A percentile compares a stretch with the other conserved stretches of the same genome.
phyloP scores from a whole-genome alignment of 2,888 invertebrate genomes.

The Eutolmus rufibarbis region DNA sequence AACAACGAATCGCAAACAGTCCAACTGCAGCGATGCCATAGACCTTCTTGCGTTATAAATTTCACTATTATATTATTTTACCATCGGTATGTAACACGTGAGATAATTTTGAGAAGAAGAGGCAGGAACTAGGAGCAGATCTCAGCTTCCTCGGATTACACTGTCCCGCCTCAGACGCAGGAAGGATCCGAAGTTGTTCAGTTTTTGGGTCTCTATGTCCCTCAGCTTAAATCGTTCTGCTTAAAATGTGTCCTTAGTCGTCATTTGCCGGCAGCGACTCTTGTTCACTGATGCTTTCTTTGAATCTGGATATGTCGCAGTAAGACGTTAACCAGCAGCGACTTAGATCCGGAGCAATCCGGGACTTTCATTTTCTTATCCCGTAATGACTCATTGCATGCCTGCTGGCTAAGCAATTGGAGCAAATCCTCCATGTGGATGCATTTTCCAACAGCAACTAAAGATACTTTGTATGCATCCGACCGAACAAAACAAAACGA shows the following conservation, averaged over 20 bases:
- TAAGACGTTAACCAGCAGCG: background rate
- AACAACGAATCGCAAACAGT: background rate
- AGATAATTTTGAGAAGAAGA: background rate
- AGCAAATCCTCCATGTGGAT: background rate
- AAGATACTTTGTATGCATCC: background rate
- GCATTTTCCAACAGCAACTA: background rate
- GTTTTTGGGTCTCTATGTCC: background rate
- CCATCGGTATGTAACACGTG: conserved; percentile 4
- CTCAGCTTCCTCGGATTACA: background rate
- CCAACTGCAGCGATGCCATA: background rate
- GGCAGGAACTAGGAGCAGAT: background rate
- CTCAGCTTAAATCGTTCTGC: background rate
- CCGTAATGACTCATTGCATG: background rate
- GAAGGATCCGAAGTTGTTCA: background rate
- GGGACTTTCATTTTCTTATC: background rate
- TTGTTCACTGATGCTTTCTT: background rate
- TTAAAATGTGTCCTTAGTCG: conserved; percentile 1
- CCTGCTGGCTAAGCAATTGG: background rate
- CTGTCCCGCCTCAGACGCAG: background rate
- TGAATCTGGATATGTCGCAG: background rate
- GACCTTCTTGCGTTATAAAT: background rate
- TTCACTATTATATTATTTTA: background rate
- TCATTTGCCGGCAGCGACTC: background rate
- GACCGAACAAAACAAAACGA: background rate
- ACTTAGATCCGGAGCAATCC: background rate